Conservation (phyloP, 2,797 vertebrate genomes). For the Myioborus melanocephalus region DNA sequence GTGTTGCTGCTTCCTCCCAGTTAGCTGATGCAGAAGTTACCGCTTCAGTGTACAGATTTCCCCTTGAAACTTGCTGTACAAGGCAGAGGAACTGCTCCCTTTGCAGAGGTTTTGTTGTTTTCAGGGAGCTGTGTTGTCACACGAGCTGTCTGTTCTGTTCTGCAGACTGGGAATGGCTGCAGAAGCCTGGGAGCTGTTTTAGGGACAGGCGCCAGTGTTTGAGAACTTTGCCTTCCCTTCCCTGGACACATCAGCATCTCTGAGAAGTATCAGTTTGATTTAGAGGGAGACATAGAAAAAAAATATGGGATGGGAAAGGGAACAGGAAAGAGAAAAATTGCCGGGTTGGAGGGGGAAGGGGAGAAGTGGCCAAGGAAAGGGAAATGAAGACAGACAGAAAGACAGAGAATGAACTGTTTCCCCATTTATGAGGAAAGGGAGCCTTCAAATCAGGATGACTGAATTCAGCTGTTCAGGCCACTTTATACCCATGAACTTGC, state of each 20-base stretch:
- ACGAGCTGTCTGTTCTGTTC: not conserved
- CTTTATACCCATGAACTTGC: slow-evolving; percentile 87
- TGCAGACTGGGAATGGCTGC: not conserved
- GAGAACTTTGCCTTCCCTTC: not conserved
- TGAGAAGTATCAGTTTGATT: not conserved
- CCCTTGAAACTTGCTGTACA: not conserved
- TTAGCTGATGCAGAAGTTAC: not conserved
- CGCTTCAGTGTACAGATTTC: not conserved
- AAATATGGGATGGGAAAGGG: not conserved
- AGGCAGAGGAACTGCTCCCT: not conserved
- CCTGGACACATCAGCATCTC: not conserved
- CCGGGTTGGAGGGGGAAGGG: not conserved
- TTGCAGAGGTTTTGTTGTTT: not conserved
- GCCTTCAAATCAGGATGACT: slow-evolving; percentile 50
- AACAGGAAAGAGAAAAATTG: not conserved
- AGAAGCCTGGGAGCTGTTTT: not conserved
- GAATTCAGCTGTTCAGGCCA: slow-evolving; percentile 77
- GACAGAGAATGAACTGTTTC: slow-evolving; percentile 71
- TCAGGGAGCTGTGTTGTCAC: not conserved
- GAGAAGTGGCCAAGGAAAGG: not conserved
- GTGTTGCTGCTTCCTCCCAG: not conserved
- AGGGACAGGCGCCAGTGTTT: not conserved
- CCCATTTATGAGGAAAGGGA: slow-evolving; percentile 51
- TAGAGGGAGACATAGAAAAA: not conserved
- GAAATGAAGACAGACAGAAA: slow-evolving; percentile 40